Conservation (phyloP, 2,113 vertebrate genomes). For the Corvus hawaiiensis region DNA sequence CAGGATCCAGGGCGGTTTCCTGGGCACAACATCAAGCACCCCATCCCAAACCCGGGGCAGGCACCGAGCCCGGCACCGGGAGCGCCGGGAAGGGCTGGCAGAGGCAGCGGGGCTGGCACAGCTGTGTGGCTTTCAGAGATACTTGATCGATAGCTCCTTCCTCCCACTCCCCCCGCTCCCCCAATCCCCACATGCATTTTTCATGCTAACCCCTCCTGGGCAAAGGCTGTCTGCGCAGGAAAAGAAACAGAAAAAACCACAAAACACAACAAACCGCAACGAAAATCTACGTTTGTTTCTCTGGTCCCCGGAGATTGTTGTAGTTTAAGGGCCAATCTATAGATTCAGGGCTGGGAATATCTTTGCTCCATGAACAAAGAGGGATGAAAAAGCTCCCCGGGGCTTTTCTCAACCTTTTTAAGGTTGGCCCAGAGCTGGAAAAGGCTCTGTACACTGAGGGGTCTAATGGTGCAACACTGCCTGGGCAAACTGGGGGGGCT, state of each 20-base stretch:
- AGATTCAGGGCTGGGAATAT: slow-evolving; percentile 59
- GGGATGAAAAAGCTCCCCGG: background rate
- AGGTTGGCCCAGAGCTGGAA: slow-evolving; percentile 5
- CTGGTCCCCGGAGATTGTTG: slow-evolving; percentile 14
- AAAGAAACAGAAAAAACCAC: background rate
- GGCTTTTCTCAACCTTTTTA: slow-evolving; percentile 5
- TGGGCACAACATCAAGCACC: rapidly evolving
- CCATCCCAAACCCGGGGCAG: background rate
- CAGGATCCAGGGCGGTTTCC: rapidly evolving
- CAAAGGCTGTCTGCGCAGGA: slow-evolving; percentile 46
- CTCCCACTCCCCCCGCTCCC: slow-evolving; percentile 42
- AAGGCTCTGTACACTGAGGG: background rate
- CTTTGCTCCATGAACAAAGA: slow-evolving; percentile 56
- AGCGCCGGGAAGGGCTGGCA: background rate
- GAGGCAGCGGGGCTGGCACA: slow-evolving; percentile 59
- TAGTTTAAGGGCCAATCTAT: slow-evolving; percentile 69
- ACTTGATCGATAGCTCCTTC: slow-evolving; percentile 74
- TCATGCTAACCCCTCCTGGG: slow-evolving; percentile 66
- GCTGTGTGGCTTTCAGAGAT: slow-evolving; percentile 76
- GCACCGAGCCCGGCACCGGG: background rate
- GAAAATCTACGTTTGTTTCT: slow-evolving; percentile 54
- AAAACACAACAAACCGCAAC: slow-evolving; percentile 29
- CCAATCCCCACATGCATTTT: slow-evolving; percentile 70
- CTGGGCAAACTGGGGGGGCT: background rate
- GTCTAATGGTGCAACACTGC: background rate